Evolutionary conservation across 1,140 invertebrate genomes (phyloP), one percentile per base, ranked within the genome.

Genomic region (Acyrthosiphon pisum): DNA sequence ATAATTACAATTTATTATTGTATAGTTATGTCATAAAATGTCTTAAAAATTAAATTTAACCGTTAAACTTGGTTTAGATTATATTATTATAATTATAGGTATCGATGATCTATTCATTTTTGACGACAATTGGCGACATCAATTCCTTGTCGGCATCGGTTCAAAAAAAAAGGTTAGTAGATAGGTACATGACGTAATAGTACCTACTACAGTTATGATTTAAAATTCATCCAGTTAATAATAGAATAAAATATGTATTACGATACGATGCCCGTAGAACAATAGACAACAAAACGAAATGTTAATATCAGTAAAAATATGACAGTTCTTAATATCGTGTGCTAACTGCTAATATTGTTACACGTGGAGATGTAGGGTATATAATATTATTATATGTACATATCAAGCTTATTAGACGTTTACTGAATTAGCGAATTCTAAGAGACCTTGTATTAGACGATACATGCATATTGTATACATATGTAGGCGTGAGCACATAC

Each of bases 361-460:
- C 37, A 41, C 83, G 37, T 84, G 37, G 9, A 84, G 22, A 84
- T 84, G 41, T 84, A 26, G 83, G 37, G 22, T 41, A 84, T 84
- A 68, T 26, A 53, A 46, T 46, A 46, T 46, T 9, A 46, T 46
- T 26, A 56, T 26, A 56, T 56, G 30, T 76, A 76, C 30, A 76
- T n/a, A 76, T n/a, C 20, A 76, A 76, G 60, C 60, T 76, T 44
- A 84, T 84, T 41, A 41, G 23, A 84, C 23, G 83, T 84, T 84
- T 41, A 87, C 44, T 87, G n/a, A 87, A 87, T 87, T 87, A 87
- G n/a, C 88, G 37, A 60, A 91, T 91, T 26, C 56, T 41, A 90
- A 60, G 56, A 91, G 89, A 91, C 89, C 89, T 91, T 91, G 89
- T 68, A 41, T 35, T 56, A 90, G 35, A 90, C 53, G 89, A 60